These are phyloP conservation scores for Invenusta paracnida DNA, from an alignment of 2,888 invertebrate genomes.

Conservation along the genomic window DNA sequence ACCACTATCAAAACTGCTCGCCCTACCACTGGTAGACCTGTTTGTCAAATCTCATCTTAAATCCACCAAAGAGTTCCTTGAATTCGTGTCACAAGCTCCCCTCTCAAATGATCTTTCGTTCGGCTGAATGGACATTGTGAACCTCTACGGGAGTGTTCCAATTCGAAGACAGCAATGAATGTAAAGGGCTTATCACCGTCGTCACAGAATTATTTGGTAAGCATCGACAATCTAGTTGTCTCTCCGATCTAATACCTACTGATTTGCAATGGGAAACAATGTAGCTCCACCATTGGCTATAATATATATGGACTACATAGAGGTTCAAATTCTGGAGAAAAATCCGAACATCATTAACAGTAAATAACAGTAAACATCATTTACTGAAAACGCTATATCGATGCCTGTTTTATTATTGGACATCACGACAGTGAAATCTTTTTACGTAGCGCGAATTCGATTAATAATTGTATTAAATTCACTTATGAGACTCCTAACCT, in stretches of 20 bases:
- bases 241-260: not conserved
- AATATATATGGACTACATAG: constrained; percentile 24
- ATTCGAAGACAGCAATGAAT: constrained; percentile 26
- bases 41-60: constrained; percentile 13
- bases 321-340: not conserved
- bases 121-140: constrained; percentile 6
- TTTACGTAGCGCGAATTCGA: not conserved
- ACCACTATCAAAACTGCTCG: not conserved
- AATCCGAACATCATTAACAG: constrained; percentile 28
- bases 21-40: not conserved
- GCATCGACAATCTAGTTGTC: constrained; percentile 5
- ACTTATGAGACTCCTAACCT: constrained; percentile 4
- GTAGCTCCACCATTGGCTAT: not conserved
- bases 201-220: constrained; percentile 31
- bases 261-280: constrained; percentile 19
- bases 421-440: constrained; percentile 20
- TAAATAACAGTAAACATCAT: no score
- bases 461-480: constrained; percentile 3
- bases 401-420: constrained; percentile 10
- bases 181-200: constrained; percentile 15
- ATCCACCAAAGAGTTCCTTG: constrained; percentile 20
- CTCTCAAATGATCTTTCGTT: not conserved
- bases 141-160: constrained; percentile 31
- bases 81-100: constrained; percentile 11
- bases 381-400: constrained; percentile 32